Base-by-base conservation (phyloP, 2,888 invertebrate genomes). In the Gisinianus flammeolus region DNA sequence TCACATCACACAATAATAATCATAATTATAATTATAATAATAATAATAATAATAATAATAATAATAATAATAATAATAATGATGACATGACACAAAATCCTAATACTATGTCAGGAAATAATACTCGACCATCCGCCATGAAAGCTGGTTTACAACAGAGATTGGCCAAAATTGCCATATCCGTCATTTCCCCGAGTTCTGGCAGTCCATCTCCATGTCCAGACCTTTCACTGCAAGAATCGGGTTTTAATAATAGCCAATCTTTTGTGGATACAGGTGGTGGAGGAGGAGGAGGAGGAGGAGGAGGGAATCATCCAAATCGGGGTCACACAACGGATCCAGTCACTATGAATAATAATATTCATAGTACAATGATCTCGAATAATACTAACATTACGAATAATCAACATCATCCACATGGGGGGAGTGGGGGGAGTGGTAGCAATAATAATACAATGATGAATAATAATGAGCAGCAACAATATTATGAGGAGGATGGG, bases 401-500 rank as follows among this genome's bases (percentile, higher is more conserved):
- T n/a, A n/a, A n/a, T n/a, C n/a, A n/a, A n/a, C n/a, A n/a, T n/a
- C n/a, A n/a, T n/a, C n/a, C n/a, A n/a, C n/a, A n/a, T n/a, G n/a
- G n/a, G n/a, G n/a, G n/a, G n/a, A n/a, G n/a, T n/a, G n/a, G n/a
- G n/a, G n/a, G n/a, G n/a, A n/a, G n/a, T n/a, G n/a, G n/a, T n/a
- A n/a, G n/a, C n/a, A n/a, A n/a, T n/a, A 44, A 44, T 44, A 44
- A 44, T 44, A 44, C 52, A 44, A 56, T 28, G 10, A 22, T 64
- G n/a, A 64, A 28, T 28, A 24, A n/a, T 16, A 64, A 58, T 58
- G 6, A 28, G 3, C 54, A 54, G 28, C 68, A 67, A 30, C 77
- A 77, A 56, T 77, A 35, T 44, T 58, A 68, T 64, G 76, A 82
- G 58, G 81, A 84, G 77, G 83, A 83, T 69, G 82, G 83, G 56